These are phyloP conservation scores for Microplitis demolitor DNA, from an alignment of 1,140 invertebrate genomes.

Conservation along the genomic window DNA sequence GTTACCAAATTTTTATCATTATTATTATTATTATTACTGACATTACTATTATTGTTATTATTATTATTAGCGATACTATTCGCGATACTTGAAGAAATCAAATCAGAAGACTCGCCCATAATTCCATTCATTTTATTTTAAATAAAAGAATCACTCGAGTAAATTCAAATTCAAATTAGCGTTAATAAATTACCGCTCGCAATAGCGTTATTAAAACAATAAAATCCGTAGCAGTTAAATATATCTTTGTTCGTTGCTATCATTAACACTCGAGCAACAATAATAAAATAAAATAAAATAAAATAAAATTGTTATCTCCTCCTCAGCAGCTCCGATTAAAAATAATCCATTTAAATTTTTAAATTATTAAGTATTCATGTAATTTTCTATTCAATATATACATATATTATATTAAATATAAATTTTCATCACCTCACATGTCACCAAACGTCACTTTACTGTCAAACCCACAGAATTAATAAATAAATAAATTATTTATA, in stretches of 20 bases:
- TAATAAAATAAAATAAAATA: neutral
- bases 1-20: constrained; percentile 14
- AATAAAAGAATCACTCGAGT: neutral
- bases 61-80: constrained; percentile 17
- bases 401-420: too few relatives aligned
- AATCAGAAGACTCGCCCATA: constrained; percentile 26
- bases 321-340: neutral
- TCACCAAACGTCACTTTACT: too few relatives aligned
- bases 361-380: neutral
- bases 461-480: too few relatives aligned
- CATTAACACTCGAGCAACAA: constrained; percentile 10
- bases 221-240: neutral
- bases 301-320: constrained; percentile 22
- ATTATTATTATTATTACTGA: constrained; percentile 29
- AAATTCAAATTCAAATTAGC: too few relatives aligned
- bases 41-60: constrained; percentile 36
- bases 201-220: neutral
- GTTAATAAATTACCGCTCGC: too few relatives aligned
- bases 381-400: too few relatives aligned
- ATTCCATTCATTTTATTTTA: constrained; percentile 29
- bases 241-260: constrained; percentile 19
- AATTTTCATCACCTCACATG: too few relatives aligned
- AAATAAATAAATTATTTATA: too few relatives aligned
- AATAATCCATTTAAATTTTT: neutral
- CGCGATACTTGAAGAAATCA: neutral